These are phyloP conservation scores for Nicator chloris DNA, from an alignment of 2,113 vertebrate genomes.

Conservation along the genomic window DNA sequence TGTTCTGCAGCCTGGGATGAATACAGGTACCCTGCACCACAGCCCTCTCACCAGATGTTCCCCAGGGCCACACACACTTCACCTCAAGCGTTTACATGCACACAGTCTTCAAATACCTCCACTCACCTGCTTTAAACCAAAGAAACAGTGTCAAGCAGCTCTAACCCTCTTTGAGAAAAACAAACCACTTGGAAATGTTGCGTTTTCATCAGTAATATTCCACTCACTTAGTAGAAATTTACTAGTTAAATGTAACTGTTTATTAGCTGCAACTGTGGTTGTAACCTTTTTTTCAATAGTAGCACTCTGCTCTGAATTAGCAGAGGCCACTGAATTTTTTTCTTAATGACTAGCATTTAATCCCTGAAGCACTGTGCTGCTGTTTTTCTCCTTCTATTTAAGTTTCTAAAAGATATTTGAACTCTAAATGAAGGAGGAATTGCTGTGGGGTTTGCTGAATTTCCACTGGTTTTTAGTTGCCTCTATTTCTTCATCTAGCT, in stretches of 20 bases:
- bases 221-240: not conserved
- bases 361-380: not conserved
- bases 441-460: not conserved
- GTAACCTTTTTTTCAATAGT: not conserved
- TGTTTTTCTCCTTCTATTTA: not conserved
- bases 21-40: accelerated
- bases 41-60: not conserved
- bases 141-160: not conserved
- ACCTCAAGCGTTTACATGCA: not conserved
- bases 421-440: not conserved
- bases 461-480: not conserved
- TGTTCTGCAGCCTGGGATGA: not conserved
- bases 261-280: not conserved
- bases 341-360: not conserved
- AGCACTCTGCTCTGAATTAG: not conserved
- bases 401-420: not conserved
- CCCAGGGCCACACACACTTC: not conserved
- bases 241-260: not conserved
- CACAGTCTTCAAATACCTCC: not conserved
- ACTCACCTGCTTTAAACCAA: not conserved
- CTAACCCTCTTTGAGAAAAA: not conserved
- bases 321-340: not conserved
- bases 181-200: not conserved
- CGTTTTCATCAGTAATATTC: not conserved
- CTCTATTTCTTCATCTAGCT: not conserved